Evolutionary conservation across 35 echinoderm and acorn worm species (phyloP).

Genomic region (Patiria miniata): DNA sequence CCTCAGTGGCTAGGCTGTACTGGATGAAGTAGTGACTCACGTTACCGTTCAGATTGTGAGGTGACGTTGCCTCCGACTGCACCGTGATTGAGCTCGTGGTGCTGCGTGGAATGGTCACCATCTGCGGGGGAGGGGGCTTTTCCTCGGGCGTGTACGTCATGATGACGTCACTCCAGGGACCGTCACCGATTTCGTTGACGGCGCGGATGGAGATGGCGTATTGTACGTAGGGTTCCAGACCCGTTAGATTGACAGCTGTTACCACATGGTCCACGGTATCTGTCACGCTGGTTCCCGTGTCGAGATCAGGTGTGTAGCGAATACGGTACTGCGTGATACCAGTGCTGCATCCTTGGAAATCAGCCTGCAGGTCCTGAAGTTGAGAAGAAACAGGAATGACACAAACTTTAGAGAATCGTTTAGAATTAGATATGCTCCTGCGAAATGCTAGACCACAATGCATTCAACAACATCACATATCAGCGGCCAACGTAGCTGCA

Average conservation of each 20-base stretch:
- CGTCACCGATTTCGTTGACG: neutral
- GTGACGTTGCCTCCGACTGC: neutral
- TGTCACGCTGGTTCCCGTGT: neutral
- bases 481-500: no score
- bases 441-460: no score
- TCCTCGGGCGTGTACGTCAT: slow-evolving; percentile 8
- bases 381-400: neutral
- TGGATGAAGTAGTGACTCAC: neutral
- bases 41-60: slow-evolving; percentile 28
- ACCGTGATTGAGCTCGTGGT: neutral
- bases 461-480: no score
- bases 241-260: neutral
- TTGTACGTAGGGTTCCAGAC: neutral
- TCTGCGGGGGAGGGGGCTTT: neutral
- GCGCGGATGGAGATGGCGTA: neutral
- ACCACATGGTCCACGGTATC: neutral
- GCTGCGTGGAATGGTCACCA: neutral
- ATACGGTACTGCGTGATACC: neutral
- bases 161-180: slow-evolving; percentile 2
- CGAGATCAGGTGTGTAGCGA: neutral
- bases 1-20: neutral
- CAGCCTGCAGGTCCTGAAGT: neutral
- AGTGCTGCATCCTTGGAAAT: neutral
- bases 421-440: no score
- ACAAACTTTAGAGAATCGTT: no score